Evolutionary conservation across 2,113 vertebrate genomes (phyloP).

Genomic region (Athene cunicularia): DNA sequence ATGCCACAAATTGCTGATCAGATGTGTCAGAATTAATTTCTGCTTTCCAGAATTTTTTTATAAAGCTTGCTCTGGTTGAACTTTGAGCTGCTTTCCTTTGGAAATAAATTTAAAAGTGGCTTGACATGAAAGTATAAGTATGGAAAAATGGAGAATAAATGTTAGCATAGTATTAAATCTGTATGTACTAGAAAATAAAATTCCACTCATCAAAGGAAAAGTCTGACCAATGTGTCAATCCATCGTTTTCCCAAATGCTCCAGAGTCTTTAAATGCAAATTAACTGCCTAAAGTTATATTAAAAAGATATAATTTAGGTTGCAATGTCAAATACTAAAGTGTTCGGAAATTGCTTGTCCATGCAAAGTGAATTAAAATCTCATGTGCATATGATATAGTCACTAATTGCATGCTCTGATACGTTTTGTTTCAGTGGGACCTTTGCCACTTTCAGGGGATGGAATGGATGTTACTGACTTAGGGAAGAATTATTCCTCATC

Average conservation of each 20-base stretch:
- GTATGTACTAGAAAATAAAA: slow-evolving; percentile 30
- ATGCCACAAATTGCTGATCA: slow-evolving; percentile 72
- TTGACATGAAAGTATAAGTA: slow-evolving; percentile 42
- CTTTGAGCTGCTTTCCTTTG: slow-evolving; percentile 55
- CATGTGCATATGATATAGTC: neutral
- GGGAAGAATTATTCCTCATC: neutral
- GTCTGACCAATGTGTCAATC: slow-evolving; percentile 7
- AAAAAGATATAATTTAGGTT: slow-evolving; percentile 16
- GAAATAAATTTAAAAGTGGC: slow-evolving; percentile 55
- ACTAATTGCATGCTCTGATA: slow-evolving; percentile 5
- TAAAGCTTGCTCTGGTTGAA: slow-evolving; percentile 49
- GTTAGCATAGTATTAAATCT: slow-evolving; percentile 9
- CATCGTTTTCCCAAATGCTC: neutral
- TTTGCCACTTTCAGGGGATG: neutral
- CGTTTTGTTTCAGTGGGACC: neutral
- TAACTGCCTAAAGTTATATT: neutral
- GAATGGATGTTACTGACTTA: neutral
- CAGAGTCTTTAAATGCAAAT: slow-evolving; percentile 42
- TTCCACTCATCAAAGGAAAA: slow-evolving; percentile 15
- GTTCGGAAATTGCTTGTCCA: neutral
- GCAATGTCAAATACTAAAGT: slow-evolving; percentile 28
- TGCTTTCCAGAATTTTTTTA: slow-evolving; percentile 46
- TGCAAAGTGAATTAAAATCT: slow-evolving; percentile 7
- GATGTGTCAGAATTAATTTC: slow-evolving; percentile 73
- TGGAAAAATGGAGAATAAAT: slow-evolving; percentile 25